These are phyloP conservation scores for Laupala kohalensis DNA, from an alignment of 1,140 invertebrate genomes.

Conservation along the genomic window DNA sequence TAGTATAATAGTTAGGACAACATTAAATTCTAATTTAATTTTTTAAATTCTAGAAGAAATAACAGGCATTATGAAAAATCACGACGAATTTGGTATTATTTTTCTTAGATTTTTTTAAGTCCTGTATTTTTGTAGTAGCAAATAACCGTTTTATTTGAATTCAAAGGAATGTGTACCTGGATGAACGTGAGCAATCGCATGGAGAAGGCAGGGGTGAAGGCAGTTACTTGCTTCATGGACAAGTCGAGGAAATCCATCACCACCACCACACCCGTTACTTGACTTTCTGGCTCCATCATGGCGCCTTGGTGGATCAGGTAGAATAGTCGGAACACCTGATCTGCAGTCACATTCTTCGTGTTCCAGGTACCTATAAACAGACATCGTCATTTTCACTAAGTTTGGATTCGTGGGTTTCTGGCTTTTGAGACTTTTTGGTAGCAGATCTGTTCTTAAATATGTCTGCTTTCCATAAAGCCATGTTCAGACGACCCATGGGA, in stretches of 20 bases:
- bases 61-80: no score
- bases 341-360: slow-evolving; percentile 49
- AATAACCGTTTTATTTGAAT: no score
- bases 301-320: slow-evolving; percentile 64
- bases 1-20: no score
- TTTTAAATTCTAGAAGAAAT: no score
- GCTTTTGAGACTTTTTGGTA: no score
- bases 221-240: slow-evolving; percentile 52
- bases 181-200: slow-evolving; percentile 62
- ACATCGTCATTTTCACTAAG: no score
- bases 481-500: no score
- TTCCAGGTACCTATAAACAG: slow-evolving; percentile 52
- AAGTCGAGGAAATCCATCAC: slow-evolving; percentile 70
- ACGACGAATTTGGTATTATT: neutral
- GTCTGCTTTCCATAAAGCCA: no score
- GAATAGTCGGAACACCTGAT: slow-evolving; percentile 61
- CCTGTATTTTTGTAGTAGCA: no score
- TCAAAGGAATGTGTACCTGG: slow-evolving; percentile 31
- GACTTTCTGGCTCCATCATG: slow-evolving; percentile 37
- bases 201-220: slow-evolving; percentile 55
- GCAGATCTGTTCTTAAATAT: no score
- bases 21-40: no score
- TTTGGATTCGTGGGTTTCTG: no score
- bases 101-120: neutral
- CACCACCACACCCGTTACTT: slow-evolving; percentile 54